Evolutionary conservation across 2,888 invertebrate species (phyloP).

Genomic region (Melieria picta): DNA sequence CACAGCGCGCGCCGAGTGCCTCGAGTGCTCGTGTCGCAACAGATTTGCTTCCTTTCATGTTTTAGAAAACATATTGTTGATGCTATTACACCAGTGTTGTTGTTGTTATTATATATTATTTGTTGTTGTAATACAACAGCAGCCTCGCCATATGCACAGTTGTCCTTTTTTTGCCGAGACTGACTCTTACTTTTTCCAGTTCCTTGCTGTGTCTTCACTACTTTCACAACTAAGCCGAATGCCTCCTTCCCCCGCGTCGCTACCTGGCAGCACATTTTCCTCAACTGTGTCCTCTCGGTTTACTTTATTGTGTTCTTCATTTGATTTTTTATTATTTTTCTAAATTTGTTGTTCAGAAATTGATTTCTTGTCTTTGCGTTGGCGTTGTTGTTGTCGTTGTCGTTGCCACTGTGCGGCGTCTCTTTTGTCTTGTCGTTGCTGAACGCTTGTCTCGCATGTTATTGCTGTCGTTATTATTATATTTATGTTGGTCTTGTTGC

Average conservation of each 20-base stretch:
- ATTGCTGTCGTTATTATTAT: slow-evolving; percentile 2
- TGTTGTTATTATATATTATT: no score
- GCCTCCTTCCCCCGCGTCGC: no score
- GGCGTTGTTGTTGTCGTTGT: slow-evolving; percentile 18
- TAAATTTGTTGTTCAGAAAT: slow-evolving; percentile 53
- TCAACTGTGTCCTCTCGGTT: no score
- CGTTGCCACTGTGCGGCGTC: not conserved
- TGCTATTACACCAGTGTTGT: not conserved
- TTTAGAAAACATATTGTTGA: slow-evolving; percentile 14
- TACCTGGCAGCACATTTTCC: no score
- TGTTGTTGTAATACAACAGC: no score
- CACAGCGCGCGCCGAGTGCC: no score
- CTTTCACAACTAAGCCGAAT: no score
- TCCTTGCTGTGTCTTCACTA: no score
- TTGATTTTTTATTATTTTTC: not conserved
- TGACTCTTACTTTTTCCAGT: no score
- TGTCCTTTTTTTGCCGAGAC: no score
- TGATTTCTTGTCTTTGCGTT: slow-evolving; percentile 51
- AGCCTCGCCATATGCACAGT: no score
- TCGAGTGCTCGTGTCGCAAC: not conserved
- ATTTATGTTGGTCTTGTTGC: slow-evolving; percentile 18
- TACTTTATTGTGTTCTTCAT: not conserved
- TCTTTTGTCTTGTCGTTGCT: not conserved
- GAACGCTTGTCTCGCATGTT: not conserved
- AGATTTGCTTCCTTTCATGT: slow-evolving; percentile 8